Conservation (phyloP, 2,113 vertebrate genomes). For the Esox niger region DNA sequence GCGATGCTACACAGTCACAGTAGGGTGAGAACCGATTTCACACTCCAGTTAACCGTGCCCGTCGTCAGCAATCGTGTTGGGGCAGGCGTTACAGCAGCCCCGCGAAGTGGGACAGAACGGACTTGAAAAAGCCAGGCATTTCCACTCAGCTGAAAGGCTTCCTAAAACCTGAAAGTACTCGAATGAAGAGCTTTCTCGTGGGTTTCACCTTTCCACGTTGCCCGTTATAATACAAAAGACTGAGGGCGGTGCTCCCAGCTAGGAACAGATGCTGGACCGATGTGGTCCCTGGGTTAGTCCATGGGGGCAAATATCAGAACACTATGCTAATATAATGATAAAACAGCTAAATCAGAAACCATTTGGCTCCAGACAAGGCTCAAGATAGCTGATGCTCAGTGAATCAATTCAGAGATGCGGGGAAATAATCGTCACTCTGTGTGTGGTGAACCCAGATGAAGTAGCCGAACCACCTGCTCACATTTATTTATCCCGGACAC, state of each 20-base stretch:
- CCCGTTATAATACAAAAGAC: not conserved
- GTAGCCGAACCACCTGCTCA: too few species aligned
- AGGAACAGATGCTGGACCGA: too few species aligned
- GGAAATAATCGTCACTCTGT: too few species aligned
- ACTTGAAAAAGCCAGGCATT: not conserved
- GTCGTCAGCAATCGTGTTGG: conserved; percentile 2
- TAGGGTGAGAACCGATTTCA: conserved; percentile 39
- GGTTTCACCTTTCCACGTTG: not conserved
- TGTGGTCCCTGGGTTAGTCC: too few species aligned
- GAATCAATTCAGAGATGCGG: too few species aligned
- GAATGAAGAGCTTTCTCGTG: not conserved
- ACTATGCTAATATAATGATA: too few species aligned
- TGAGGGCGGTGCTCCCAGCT: not conserved
- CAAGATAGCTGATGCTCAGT: too few species aligned
- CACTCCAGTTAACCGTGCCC: conserved; percentile 44
- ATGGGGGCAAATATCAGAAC: too few species aligned
- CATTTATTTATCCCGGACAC: too few species aligned
- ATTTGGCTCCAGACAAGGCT: too few species aligned
- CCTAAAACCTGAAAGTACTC: not conserved
- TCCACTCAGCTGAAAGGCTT: not conserved
- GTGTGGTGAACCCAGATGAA: too few species aligned
- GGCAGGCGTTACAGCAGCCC: not conserved
- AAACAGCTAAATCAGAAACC: too few species aligned
- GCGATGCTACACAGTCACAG: conserved; percentile 4
- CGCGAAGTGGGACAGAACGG: not conserved